Conservation (phyloP, 2,113 vertebrate genomes). For the Scytalopus superciliaris region DNA sequence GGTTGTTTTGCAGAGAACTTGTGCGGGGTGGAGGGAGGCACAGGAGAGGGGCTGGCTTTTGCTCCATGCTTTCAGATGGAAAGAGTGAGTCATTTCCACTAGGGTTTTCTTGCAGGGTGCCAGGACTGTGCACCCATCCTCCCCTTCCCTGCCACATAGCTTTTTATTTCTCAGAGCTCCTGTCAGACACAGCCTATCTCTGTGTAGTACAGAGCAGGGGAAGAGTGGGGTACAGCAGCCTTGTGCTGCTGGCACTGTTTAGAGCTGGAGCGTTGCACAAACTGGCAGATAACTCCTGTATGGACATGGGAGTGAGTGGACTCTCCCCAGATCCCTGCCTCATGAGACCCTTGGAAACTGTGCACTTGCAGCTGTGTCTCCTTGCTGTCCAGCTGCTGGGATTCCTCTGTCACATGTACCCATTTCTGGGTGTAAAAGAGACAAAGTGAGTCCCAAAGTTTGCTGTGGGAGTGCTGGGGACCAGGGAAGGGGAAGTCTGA, state of each 20-base stretch:
- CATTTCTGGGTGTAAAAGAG: not conserved
- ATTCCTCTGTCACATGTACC: not conserved
- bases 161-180: not conserved
- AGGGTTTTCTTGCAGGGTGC: not conserved
- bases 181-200: not conserved
- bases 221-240: not conserved
- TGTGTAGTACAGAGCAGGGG: not conserved
- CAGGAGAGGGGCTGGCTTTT: not conserved
- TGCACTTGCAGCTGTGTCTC: not conserved
- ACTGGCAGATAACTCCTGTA: not conserved
- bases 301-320: not conserved
- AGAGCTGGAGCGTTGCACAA: not conserved
- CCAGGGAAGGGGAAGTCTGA: not conserved
- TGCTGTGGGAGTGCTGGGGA: not conserved
- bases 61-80: accelerated
- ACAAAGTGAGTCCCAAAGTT: not conserved
- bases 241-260: not conserved
- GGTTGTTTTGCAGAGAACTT: not conserved
- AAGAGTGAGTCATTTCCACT: not conserved
- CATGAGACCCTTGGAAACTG: not conserved
- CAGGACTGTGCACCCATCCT: not conserved
- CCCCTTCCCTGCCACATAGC: not conserved
- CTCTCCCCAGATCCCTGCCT: not conserved
- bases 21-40: accelerated
- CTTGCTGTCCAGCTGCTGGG: not conserved